Evolutionary conservation across 2,888 invertebrate species (phyloP).

Genomic region (Pseudococcus viburni): DNA sequence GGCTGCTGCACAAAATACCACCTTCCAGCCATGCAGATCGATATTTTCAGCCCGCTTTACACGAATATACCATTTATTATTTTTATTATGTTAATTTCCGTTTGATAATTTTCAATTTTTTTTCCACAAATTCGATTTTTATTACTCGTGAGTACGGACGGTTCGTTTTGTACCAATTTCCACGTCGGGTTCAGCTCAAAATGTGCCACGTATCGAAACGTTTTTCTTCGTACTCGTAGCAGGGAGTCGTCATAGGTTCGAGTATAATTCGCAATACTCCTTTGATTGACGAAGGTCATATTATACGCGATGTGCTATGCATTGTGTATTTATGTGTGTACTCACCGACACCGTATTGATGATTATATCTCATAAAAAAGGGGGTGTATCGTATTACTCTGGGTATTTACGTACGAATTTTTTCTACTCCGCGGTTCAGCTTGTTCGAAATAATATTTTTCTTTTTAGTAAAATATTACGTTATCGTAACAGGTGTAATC

Average conservation of each 20-base stretch:
- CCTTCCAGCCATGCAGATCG: constrained; percentile 60
- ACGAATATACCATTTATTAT: constrained; percentile 53
- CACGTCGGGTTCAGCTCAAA: background rate
- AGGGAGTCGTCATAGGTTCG: background rate
- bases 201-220: background rate
- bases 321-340: background rate
- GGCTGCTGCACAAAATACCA: constrained; percentile 63
- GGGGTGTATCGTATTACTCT: background rate
- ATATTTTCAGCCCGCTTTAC: constrained; percentile 60
- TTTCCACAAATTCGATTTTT: background rate
- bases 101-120: constrained; percentile 31
- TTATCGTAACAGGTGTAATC: constrained; percentile 7
- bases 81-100: constrained; percentile 48
- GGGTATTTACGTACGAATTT: background rate
- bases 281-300: constrained; percentile 49
- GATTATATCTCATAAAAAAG: background rate
- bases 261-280: constrained; percentile 22
- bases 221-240: background rate
- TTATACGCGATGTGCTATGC: background rate
- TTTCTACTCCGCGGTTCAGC: background rate
- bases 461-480: background rate
- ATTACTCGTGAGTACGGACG: background rate
- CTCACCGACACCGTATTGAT: background rate
- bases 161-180: background rate
- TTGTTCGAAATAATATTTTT: constrained; percentile 2